Evolutionary conservation across 2,797 vertebrate genomes (phyloP), one percentile per base, ranked within the genome.

Genomic region (Chromobotia macracanthus): DNA sequence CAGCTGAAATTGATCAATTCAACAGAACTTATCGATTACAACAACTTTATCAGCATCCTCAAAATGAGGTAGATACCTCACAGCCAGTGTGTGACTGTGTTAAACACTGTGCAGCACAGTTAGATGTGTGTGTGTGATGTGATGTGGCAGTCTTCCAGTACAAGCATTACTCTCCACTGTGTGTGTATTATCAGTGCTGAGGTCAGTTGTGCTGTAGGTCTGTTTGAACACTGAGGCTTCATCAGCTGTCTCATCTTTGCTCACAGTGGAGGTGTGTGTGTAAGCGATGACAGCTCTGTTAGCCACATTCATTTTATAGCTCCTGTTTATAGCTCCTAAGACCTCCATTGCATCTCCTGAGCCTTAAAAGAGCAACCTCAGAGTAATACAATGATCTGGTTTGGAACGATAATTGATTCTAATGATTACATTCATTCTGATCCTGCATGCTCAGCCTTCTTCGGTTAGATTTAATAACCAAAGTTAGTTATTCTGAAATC

Each of bases 141-240:
- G 48, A 21, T 66, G 25, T 85, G 85, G 86, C 85, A 80, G 74
- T 65, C 0, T 28, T 82, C 85, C 85, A 87, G 77, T 46, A 46
- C 64, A 35, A 79, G 74, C 75, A 81, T 87, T 84, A 85, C 77
- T 61, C 80, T 75, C 79, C 69, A 82, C 77, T 10, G 16, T 28
- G 76, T 78, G 41, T 78, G 84, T 66, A 69, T 67, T 68, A 81
- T 82, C 73, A 66, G 21, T 44, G 16, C n/a, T 41, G 72, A 83
- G 84, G 84, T 86, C 74, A 65, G 56, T 55, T 31, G 13, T 83
- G 35, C 23, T 66, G 66, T 69, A 77, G 48, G 18, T 50, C 65
- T 79, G 69, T 82, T 77, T 75, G 61, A 83, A 53, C 51, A 53
- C 19, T 19, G 51, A 66, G 51, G n/a, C 74, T 35, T 35, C 55